These are phyloP conservation scores for Macrotrachela quadricornifera DNA, from an alignment of 1,140 invertebrate species.

Conservation along the genomic window DNA sequence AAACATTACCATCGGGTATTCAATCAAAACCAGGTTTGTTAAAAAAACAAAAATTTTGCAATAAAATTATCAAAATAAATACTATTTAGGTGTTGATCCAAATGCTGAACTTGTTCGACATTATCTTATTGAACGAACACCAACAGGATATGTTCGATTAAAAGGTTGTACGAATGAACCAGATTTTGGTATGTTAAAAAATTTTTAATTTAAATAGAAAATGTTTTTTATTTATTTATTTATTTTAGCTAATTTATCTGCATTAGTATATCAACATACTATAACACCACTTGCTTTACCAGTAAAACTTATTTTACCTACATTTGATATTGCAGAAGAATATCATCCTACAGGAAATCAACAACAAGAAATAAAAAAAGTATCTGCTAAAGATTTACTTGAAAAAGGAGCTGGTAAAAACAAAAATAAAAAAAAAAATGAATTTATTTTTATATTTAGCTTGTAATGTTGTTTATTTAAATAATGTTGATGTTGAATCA, in stretches of 20 bases:
- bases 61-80: too few species aligned
- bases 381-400: slow-evolving; percentile 16
- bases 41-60: too few species aligned
- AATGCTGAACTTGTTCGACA: slow-evolving; percentile 70
- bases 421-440: background rate
- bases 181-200: slow-evolving; percentile 51
- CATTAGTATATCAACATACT: slow-evolving; percentile 90
- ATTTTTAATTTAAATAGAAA: background rate
- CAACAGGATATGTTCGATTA: slow-evolving; percentile 63
- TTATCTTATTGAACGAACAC: slow-evolving; percentile 84
- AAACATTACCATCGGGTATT: slow-evolving; percentile 43
- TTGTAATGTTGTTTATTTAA: slow-evolving; percentile 77
- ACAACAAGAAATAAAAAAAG: slow-evolving; percentile 8
- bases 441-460: slow-evolving; percentile 34
- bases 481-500: slow-evolving; percentile 73
- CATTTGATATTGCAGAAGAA: slow-evolving; percentile 18
- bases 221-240: background rate
- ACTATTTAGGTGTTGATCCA: slow-evolving; percentile 34
- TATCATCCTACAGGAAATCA: slow-evolving; percentile 10
- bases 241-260: slow-evolving; percentile 53
- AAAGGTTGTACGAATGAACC: slow-evolving; percentile 91
- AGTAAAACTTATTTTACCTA: slow-evolving; percentile 61
- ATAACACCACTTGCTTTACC: slow-evolving; percentile 80
- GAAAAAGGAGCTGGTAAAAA: slow-evolving; percentile 45
- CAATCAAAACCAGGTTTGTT: slow-evolving; percentile 19